Evolutionary conservation across 2,797 vertebrate species (phyloP).

Genomic region (Lemur catta): DNA sequence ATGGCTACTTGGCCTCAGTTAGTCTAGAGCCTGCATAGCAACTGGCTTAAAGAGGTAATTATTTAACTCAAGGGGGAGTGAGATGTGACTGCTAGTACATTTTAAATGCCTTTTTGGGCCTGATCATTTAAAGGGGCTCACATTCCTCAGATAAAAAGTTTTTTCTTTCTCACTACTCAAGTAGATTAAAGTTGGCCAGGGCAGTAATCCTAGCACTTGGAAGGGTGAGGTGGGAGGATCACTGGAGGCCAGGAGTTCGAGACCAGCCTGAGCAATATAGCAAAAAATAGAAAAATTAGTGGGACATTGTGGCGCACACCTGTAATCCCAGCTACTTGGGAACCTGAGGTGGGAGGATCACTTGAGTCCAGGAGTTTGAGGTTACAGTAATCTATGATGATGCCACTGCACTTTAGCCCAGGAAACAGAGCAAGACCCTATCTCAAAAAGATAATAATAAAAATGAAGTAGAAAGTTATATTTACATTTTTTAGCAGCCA

Average conservation of each 20-base stretch:
- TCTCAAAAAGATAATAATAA: neutral
- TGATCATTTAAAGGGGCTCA: too few relatives aligned
- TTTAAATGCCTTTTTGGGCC: neutral
- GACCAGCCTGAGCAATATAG: neutral
- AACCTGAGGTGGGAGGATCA: neutral
- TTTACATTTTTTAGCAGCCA: slow-evolving; percentile 24
- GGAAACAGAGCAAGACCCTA: neutral
- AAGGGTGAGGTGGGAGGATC: neutral
- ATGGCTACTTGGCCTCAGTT: neutral
- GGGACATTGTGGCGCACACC: neutral
- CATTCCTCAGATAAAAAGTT: too few relatives aligned
- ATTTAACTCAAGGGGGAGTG: neutral
- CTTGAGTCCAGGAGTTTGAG: neutral
- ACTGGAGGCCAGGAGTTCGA: neutral
- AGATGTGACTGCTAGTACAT: neutral
- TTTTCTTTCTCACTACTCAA: neutral
- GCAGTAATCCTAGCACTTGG: neutral
- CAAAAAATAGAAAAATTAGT: neutral
- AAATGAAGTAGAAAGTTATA: neutral
- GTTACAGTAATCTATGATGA: neutral
- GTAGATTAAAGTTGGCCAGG: neutral
- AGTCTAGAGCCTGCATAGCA: neutral
- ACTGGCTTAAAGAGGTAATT: neutral
- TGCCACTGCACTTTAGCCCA: neutral
- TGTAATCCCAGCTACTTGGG: neutral